Evolutionary conservation across 1,140 invertebrate genomes (phyloP).

Genomic region (Drosophila oshimai): DNA sequence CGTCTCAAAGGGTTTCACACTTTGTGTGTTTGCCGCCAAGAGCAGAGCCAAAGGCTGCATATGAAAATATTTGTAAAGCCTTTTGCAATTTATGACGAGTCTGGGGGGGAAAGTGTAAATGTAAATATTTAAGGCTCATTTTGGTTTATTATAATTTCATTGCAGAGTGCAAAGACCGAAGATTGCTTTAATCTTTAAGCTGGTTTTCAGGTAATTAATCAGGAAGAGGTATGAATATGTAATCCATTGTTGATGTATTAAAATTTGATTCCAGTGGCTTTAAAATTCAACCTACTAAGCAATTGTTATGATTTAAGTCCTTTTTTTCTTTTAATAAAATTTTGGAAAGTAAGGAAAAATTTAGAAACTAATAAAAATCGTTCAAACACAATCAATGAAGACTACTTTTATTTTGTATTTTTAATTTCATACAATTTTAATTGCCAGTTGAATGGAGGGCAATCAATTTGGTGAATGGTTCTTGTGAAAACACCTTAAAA

Average conservation of each 20-base stretch:
- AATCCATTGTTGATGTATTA: too few relatives aligned
- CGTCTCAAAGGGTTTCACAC: slow-evolving; percentile 74
- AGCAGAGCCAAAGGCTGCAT: slow-evolving; percentile 55
- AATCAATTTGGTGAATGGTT: slow-evolving; percentile 29
- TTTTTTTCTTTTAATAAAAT: too few relatives aligned
- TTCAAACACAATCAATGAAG: neutral
- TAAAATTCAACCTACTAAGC: too few relatives aligned
- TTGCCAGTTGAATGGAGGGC: slow-evolving; percentile 16
- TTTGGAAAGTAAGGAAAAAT: too few relatives aligned
- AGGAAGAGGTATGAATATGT: too few relatives aligned
- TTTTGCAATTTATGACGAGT: slow-evolving; percentile 30
- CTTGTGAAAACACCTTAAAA: slow-evolving; percentile 44
- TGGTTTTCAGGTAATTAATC: neutral
- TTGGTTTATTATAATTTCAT: slow-evolving; percentile 42
- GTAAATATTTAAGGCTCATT: slow-evolving; percentile 66
- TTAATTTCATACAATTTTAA: slow-evolving; percentile 15
- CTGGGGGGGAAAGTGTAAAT: slow-evolving; percentile 19
- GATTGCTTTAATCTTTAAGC: neutral
- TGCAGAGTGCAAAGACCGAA: neutral
- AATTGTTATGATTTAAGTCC: too few relatives aligned
- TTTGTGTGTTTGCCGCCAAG: slow-evolving; percentile 36
- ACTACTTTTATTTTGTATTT: neutral
- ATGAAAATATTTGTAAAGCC: slow-evolving; percentile 67
- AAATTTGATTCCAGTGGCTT: too few relatives aligned
- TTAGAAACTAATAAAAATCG: too few relatives aligned